Evolutionary conservation across 2,888 invertebrate genomes (phyloP).

Genomic region (Ectemnius cavifrons): DNA sequence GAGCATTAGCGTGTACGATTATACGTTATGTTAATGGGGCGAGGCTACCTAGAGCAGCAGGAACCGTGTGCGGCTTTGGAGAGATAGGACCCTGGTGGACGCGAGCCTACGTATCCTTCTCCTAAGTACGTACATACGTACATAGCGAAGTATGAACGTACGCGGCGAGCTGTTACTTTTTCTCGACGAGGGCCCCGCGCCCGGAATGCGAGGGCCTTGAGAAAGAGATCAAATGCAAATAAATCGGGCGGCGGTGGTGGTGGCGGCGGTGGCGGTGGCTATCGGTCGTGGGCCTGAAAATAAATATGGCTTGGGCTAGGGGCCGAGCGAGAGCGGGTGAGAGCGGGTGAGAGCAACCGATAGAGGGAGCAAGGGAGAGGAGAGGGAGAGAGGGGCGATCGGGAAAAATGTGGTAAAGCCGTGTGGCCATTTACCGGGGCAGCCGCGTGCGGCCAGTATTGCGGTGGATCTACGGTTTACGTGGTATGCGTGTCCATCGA

Average conservation of each 20-base stretch:
- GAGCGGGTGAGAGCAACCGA: too few relatives aligned
- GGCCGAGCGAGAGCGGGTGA: too few relatives aligned
- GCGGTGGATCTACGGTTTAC: conserved; percentile 40
- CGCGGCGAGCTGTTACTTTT: too few relatives aligned
- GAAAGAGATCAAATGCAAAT: conserved; percentile 6
- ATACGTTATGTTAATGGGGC: conserved; percentile 2
- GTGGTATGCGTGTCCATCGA: conserved; percentile 33
- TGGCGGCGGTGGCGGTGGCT: neutral
- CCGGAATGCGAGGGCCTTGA: neutral
- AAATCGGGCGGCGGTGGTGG: neutral
- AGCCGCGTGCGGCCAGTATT: conserved; percentile 29
- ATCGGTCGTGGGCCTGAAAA: neutral
- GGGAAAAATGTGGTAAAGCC: conserved; percentile 15
- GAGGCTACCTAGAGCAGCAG: too few relatives aligned
- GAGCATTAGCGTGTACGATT: conserved; percentile 2
- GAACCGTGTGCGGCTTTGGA: too few relatives aligned
- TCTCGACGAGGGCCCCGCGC: too few relatives aligned
- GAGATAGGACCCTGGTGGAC: too few relatives aligned
- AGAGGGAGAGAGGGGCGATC: neutral
- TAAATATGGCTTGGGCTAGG: too few relatives aligned
- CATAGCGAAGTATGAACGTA: too few relatives aligned
- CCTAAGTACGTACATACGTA: too few relatives aligned
- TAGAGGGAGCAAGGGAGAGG: neutral
- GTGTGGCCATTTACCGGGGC: conserved; percentile 24
- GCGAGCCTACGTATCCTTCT: too few relatives aligned